These are phyloP conservation scores for Geodia barretti DNA, from an alignment of 37 sponge, comb jelly and placozoan genomes.

Conservation along the genomic window DNA sequence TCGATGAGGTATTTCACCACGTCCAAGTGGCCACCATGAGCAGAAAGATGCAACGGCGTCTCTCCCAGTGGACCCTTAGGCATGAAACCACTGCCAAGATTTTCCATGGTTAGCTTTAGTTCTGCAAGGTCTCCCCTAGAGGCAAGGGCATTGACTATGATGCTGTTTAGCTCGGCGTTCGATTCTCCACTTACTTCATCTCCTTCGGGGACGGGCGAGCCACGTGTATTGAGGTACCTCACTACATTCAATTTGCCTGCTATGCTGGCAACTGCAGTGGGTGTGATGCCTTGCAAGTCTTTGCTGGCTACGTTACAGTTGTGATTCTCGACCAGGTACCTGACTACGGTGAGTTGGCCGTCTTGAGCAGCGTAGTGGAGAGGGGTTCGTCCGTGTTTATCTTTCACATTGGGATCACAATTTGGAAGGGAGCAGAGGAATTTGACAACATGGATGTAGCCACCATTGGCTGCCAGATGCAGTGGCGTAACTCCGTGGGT, in stretches of 20 bases:
- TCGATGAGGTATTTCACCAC: slow-evolving; percentile 45
- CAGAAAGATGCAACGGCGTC: slow-evolving; percentile 35
- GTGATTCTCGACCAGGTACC: slow-evolving; percentile 8
- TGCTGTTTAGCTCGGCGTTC: neutral
- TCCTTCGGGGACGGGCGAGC: neutral
- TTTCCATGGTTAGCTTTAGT: slow-evolving; percentile 7
- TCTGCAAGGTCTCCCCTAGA: slow-evolving; percentile 27
- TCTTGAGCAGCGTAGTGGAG: slow-evolving; percentile 40
- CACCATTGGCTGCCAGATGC: slow-evolving; percentile 50
- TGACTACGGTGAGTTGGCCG: slow-evolving; percentile 26
- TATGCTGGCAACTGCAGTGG: slow-evolving; percentile 1
- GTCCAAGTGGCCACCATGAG: slow-evolving; percentile 22
- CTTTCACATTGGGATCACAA: slow-evolving; percentile 7
- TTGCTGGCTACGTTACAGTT: neutral
- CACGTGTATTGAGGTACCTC: slow-evolving; percentile 5
- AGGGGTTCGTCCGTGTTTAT: slow-evolving; percentile 36
- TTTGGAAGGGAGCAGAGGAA: slow-evolving; percentile 20
- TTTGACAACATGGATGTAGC: slow-evolving; percentile 16
- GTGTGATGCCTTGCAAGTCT: neutral
- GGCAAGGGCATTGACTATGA: slow-evolving; percentile 25
- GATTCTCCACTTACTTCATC: neutral
- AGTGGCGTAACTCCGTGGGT: slow-evolving; percentile 34
- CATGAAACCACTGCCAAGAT: neutral
- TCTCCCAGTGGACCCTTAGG: slow-evolving; percentile 16
- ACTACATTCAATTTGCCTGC: slow-evolving; percentile 41